Conservation (phyloP, 92 coral and sea anemone genomes). For the Actinernus sp. region DNA sequence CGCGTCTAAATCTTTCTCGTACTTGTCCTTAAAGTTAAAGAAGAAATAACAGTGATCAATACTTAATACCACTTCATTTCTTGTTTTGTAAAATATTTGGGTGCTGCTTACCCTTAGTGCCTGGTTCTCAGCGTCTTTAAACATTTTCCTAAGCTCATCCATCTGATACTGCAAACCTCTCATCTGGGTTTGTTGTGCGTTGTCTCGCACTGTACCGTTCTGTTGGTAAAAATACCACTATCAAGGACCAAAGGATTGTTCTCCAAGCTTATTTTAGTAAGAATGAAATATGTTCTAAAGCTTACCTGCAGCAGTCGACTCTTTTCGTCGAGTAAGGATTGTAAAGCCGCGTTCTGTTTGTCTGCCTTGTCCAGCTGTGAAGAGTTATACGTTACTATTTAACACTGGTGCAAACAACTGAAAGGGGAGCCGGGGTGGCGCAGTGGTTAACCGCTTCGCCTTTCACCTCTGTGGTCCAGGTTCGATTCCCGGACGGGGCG, state of each 20-base stretch:
- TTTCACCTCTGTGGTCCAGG: too few relatives aligned
- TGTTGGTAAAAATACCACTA: background rate
- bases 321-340: conserved; percentile 59
- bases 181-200: conserved; percentile 60
- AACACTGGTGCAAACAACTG: too few relatives aligned
- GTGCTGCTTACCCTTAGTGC: conserved; percentile 54
- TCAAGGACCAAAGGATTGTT: background rate
- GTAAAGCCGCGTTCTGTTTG: conserved; percentile 51
- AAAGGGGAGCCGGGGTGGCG: too few relatives aligned
- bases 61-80: background rate
- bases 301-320: conserved; percentile 48
- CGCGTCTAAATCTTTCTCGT: conserved; percentile 76
- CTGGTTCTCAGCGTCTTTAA: conserved; percentile 63
- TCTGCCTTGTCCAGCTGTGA: conserved; percentile 48
- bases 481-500: too few relatives aligned
- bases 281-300: too few relatives aligned
- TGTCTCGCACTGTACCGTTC: conserved; percentile 60
- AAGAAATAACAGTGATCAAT: background rate
- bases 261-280: too few relatives aligned
- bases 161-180: conserved; percentile 74
- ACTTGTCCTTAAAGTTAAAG: conserved; percentile 45
- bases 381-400: background rate
- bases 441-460: too few relatives aligned
- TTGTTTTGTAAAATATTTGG: background rate
- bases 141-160: conserved; percentile 47